Base-by-base conservation (phyloP, 2,113 vertebrate species). In the Phocoena phocoena region DNA sequence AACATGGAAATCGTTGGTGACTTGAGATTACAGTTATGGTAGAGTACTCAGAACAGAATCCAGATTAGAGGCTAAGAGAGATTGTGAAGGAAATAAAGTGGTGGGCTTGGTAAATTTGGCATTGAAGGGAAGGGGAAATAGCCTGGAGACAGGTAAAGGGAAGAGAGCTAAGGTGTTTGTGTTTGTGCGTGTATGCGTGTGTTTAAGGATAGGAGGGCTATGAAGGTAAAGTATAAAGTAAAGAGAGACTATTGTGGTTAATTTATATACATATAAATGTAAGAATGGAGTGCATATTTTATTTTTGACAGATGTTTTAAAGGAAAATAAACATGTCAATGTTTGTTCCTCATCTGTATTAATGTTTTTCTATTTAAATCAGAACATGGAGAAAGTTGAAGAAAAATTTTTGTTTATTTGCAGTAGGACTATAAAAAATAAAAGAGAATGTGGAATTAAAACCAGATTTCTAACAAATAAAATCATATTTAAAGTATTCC, bases 401-500 rank as follows among this genome's bases (percentile, higher is more conserved):
- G 58, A 81, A 85, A 31, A 86, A 13, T 20, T 88, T 92, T 95
- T 76, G 58, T 71, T 97, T 93, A 36, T 88, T 96, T 96, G 41
- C 20, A 87, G 33, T 88, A 96, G 36, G 26, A 85, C 60, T 94
- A 88, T 21, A 55, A 82, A 87, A 67, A 88, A 92, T 71, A 92
- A 67, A 93, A 80, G 60, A 82, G 53, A 63, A 18, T 77, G 41
- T 94, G 44, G 33, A 70, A 93, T 91, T 93, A 84, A 97, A 95
- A 71, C 47, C 81, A 95, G 53, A 84, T 89, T 89, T 86, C 13
- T 33, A 14, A 71, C 83, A 71, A 80, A 74, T 74, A 71, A 87
- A 97, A 55, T 88, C 47, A 91, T 80, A 91, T 93, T 93, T 96
- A 83, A 95, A 88, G 38, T 92, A 58, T 47, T 96, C 6, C 63